Percentiles rank a stretch among this genome's conserved stretches.
phyloP scores from a whole-genome alignment of 2,888 invertebrate genomes.

The Mayetiola destructor region DNA sequence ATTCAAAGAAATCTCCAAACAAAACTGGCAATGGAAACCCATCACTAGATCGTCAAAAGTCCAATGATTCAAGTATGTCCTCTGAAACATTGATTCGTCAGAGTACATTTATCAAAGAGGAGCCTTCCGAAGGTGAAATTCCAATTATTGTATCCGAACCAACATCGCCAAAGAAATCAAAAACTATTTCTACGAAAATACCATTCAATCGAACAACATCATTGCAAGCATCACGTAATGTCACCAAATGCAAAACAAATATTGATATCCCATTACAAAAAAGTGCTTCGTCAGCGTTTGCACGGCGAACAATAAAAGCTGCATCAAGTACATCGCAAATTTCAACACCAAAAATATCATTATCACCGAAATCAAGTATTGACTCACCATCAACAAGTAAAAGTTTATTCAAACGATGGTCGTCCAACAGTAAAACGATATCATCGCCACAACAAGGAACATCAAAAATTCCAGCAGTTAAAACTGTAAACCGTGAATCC shows the following conservation, averaged over 20 bases:
- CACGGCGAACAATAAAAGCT: background rate
- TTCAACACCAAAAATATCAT: background rate
- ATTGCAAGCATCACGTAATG: background rate
- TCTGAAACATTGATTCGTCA: constrained; percentile 40
- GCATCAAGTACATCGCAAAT: constrained; percentile 7
- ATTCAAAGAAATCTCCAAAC: constrained; percentile 18
- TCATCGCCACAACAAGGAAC: background rate
- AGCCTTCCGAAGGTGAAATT: constrained; percentile 35
- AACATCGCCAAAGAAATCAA: constrained; percentile 24
- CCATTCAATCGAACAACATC: constrained; percentile 27
- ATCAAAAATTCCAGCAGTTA: background rate
- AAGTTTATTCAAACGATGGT: constrained; percentile 4
- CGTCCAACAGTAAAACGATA: background rate
- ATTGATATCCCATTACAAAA: constrained; percentile 7
- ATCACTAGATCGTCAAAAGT: background rate
- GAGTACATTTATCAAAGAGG: constrained; percentile 85
- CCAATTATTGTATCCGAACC: constrained; percentile 28
- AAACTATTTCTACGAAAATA: constrained; percentile 24
- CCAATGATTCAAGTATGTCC: background rate
- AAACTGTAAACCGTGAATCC: background rate
- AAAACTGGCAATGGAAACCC: background rate
- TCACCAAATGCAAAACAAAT: background rate
- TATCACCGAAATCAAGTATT: background rate
- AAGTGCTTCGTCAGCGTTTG: background rate
- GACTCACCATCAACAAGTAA: constrained; percentile 5